Conservation (phyloP, 1,140 invertebrate genomes). For the Marisa cornuarietis region DNA sequence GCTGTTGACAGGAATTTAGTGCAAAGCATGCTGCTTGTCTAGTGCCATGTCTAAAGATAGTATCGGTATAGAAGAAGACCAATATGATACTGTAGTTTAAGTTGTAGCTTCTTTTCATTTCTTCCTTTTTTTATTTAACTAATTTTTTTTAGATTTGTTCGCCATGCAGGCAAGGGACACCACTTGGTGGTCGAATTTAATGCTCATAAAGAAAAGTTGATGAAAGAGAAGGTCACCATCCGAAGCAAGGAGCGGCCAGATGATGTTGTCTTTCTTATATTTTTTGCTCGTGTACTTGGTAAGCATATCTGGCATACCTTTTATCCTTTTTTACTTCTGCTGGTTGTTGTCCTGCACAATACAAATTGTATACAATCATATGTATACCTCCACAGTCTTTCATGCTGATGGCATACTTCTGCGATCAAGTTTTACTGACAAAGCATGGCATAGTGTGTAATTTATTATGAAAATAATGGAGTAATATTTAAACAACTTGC, state of each 20-base stretch:
- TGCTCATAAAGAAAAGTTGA: constrained; percentile 58
- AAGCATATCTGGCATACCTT: constrained; percentile 12
- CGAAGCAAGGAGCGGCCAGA: constrained; percentile 29
- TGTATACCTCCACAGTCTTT: too few relatives aligned
- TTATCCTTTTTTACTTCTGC: too few relatives aligned
- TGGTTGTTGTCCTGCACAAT: too few relatives aligned
- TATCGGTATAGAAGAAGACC: not conserved
- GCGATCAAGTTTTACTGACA: too few relatives aligned
- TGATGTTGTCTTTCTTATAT: constrained; percentile 37
- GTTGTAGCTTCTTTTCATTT: not conserved
- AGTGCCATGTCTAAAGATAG: not conserved
- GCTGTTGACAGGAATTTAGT: not conserved
- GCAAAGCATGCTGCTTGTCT: not conserved
- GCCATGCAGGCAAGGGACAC: constrained; percentile 51
- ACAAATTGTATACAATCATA: too few relatives aligned
- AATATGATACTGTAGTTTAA: not conserved
- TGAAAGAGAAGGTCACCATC: constrained; percentile 52
- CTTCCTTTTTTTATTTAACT: not conserved
- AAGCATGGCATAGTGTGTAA: too few relatives aligned
- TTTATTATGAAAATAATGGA: too few relatives aligned
- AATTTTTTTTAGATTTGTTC: not conserved
- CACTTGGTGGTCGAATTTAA: constrained; percentile 46
- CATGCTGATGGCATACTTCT: too few relatives aligned
- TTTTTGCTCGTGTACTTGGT: constrained; percentile 61
- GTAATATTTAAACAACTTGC: too few relatives aligned